phyloP scores from a whole-genome alignment of 2,113 vertebrate genomes.

The Carlito syrichta region DNA sequence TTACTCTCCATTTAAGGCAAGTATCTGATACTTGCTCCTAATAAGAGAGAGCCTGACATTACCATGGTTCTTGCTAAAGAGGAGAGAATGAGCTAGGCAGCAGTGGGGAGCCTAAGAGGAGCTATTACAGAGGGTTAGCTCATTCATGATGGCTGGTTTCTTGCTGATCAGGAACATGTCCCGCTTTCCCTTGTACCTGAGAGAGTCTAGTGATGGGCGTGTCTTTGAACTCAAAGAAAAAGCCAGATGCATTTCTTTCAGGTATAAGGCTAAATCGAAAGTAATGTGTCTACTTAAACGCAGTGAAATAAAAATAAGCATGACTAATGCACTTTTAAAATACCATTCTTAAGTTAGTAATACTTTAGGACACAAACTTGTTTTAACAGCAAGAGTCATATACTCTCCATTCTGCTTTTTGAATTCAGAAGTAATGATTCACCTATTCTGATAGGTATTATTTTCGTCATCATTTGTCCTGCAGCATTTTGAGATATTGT shows the following conservation, averaged over 20 bases:
- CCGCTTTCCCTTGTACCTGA: neutral
- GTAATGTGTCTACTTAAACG: neutral
- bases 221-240: neutral
- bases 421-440: neutral
- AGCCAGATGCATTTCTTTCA: neutral
- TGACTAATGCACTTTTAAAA: neutral
- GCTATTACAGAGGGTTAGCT: neutral
- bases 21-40: neutral
- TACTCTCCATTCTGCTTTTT: neutral
- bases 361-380: neutral
- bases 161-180: neutral
- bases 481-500: neutral
- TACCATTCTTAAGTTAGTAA: neutral
- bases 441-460: slow-evolving; percentile 9
- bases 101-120: neutral
- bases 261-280: neutral
- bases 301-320: neutral
- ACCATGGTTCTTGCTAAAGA: neutral
- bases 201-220: neutral
- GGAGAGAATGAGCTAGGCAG: neutral
- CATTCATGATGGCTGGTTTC: neutral
- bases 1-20: neutral
- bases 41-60: neutral
- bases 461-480: slow-evolving; percentile 22
- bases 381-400: neutral